These are phyloP conservation scores for Sus cebifrons DNA, from an alignment of 2,797 vertebrate species.

Conservation along the genomic window DNA sequence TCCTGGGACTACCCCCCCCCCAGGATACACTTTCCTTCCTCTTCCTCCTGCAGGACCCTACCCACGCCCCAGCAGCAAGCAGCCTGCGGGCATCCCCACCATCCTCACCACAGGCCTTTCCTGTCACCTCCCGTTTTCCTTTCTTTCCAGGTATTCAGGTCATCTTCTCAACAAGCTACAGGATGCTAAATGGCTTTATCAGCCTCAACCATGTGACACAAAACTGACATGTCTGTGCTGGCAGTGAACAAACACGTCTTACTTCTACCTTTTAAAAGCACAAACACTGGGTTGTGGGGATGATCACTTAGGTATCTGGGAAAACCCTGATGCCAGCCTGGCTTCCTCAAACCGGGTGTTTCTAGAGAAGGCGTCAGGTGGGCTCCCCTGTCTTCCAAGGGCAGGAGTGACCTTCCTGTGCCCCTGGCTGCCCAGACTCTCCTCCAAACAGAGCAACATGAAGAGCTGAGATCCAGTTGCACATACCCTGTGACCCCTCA, in stretches of 20 bases:
- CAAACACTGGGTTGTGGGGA: not conserved
- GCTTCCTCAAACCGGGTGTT: not conserved
- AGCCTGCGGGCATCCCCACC: not conserved
- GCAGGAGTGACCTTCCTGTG: not conserved
- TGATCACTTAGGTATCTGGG: not conserved
- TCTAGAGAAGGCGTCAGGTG: not conserved
- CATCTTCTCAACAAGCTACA: not conserved
- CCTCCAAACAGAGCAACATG: not conserved
- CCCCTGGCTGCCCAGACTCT: not conserved
- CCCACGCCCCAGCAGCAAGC: not conserved
- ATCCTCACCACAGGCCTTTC: not conserved
- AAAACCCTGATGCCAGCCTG: not conserved
- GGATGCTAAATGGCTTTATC: not conserved
- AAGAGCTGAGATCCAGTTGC: not conserved
- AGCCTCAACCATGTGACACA: not conserved
- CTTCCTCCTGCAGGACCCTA: not conserved
- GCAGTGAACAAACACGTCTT: not conserved
- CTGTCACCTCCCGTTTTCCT: not conserved
- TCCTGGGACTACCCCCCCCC: not conserved
- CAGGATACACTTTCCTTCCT: not conserved
- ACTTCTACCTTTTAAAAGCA: not conserved
- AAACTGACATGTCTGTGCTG: no score
- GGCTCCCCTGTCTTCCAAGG: not conserved
- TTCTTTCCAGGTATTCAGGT: not conserved
- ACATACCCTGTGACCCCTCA: not conserved